Evolutionary conservation across 2,888 invertebrate genomes (phyloP).

Genomic region (Koerneria pararmatus): DNA sequence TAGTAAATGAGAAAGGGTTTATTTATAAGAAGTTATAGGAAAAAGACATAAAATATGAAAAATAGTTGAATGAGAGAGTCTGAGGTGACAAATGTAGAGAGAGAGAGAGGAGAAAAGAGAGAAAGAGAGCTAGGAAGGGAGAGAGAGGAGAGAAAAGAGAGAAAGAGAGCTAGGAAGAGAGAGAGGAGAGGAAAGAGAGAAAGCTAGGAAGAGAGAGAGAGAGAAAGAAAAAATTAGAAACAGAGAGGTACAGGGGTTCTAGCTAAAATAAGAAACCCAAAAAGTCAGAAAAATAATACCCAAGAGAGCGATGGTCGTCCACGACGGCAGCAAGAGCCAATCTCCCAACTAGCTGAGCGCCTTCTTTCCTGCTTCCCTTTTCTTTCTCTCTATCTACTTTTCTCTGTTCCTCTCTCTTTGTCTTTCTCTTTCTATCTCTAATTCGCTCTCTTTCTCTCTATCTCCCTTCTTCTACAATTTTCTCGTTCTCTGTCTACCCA

Average conservation of each 20-base stretch:
- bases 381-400: too few species aligned
- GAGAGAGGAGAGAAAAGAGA: not conserved
- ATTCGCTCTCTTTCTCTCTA: too few species aligned
- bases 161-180: not conserved
- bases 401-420: too few species aligned
- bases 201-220: too few species aligned
- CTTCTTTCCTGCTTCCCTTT: too few species aligned
- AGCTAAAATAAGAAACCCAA: not conserved
- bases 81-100: not conserved
- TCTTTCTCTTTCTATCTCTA: too few species aligned
- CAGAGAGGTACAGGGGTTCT: too few species aligned
- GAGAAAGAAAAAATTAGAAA: not conserved
- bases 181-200: too few species aligned
- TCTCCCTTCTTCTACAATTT: too few species aligned
- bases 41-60: not conserved
- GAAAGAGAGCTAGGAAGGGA: not conserved
- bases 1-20: too few species aligned
- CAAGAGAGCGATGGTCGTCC: not conserved
- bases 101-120: not conserved
- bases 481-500: too few species aligned
- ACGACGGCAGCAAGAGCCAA: conserved; percentile 3
- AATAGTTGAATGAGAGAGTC: not conserved
- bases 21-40: conserved; percentile 4
- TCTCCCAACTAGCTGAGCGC: conserved; percentile 1
- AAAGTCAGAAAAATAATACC: not conserved